These are phyloP conservation scores for Ploceus nigricollis DNA, from an alignment of 2,113 vertebrate genomes.

Conservation along the genomic window DNA sequence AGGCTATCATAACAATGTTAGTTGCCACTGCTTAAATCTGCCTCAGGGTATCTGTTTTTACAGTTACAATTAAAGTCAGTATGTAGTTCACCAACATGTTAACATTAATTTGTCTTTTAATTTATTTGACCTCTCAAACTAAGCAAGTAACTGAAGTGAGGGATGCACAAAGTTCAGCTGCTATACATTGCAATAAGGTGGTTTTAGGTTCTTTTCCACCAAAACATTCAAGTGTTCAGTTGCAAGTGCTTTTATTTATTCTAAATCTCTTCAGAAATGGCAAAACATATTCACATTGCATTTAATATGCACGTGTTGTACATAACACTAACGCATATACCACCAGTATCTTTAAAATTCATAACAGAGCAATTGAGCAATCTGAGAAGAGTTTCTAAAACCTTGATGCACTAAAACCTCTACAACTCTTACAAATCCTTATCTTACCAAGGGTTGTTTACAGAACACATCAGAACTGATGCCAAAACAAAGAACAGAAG, in stretches of 20 bases:
- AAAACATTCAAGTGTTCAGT: constrained; percentile 29
- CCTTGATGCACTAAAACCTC: not conserved
- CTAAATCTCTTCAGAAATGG: constrained; percentile 43
- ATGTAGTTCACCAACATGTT: constrained; percentile 71
- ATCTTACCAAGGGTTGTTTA: not conserved
- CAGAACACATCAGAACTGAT: not conserved
- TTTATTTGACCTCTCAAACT: constrained; percentile 77
- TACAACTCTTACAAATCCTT: not conserved
- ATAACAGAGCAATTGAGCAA: not conserved
- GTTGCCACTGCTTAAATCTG: constrained; percentile 64
- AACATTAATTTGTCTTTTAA: constrained; percentile 74
- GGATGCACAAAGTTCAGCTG: constrained; percentile 11
- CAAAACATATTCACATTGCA: not conserved
- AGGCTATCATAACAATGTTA: constrained; percentile 73
- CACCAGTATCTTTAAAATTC: not conserved
- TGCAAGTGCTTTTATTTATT: constrained; percentile 50
- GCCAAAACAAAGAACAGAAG: not conserved
- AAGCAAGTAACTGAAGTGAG: constrained; percentile 62
- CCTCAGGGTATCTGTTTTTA: constrained; percentile 73
- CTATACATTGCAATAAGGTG: not conserved
- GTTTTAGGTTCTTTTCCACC: constrained; percentile 29
- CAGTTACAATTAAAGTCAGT: constrained; percentile 73
- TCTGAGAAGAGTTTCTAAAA: not conserved
- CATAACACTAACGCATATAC: not conserved
- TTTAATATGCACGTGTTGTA: not conserved